Percentiles rank a stretch among this genome's conserved stretches.
phyloP scores from a whole-genome alignment of 2,113 vertebrate species.

The Triplophysa dalaica region DNA sequence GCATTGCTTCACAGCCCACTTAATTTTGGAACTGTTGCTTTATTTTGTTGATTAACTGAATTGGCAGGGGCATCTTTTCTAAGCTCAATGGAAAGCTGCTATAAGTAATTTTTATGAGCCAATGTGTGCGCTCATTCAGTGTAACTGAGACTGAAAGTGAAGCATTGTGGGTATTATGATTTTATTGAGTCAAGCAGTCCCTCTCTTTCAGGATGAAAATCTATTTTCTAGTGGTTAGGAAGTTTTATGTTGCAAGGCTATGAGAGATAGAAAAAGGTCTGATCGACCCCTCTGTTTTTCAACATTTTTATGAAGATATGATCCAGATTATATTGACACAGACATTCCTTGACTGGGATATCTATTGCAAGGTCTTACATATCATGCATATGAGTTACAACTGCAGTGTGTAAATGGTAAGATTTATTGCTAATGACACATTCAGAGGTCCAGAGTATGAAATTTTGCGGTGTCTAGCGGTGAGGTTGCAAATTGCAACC shows the following conservation, averaged over 20 bases:
- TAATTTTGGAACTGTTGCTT: conserved; percentile 35
- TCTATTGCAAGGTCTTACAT: conserved; percentile 31
- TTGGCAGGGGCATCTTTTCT: conserved; percentile 45
- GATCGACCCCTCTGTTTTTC: conserved; percentile 53
- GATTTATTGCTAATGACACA: conserved; percentile 44
- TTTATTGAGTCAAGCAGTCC: conserved; percentile 56
- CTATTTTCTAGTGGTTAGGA: conserved; percentile 59
- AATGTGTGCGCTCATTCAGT: conserved; percentile 54
- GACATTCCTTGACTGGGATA: conserved; percentile 34
- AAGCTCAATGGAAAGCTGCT: conserved; percentile 61
- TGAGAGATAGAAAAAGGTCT: conserved; percentile 40
- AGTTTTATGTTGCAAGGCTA: conserved; percentile 63
- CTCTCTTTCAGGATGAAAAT: conserved; percentile 33
- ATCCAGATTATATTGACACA: conserved; percentile 48
- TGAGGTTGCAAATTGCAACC: too few relatives aligned
- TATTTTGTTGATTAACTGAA: conserved; percentile 38
- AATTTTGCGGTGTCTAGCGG: too few relatives aligned
- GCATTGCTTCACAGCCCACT: conserved; percentile 10
- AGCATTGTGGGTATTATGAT: conserved; percentile 58
- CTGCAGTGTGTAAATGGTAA: conserved; percentile 58
- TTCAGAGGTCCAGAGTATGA: not conserved
- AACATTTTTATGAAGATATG: conserved; percentile 55
- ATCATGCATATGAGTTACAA: not conserved
- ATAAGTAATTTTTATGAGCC: conserved; percentile 70
- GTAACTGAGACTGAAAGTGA: conserved; percentile 47